Evolutionary conservation across 92 coral and sea anemone genomes (phyloP), one percentile per base, ranked within the genome.

Genomic region (Epizoanthus ramosus): DNA sequence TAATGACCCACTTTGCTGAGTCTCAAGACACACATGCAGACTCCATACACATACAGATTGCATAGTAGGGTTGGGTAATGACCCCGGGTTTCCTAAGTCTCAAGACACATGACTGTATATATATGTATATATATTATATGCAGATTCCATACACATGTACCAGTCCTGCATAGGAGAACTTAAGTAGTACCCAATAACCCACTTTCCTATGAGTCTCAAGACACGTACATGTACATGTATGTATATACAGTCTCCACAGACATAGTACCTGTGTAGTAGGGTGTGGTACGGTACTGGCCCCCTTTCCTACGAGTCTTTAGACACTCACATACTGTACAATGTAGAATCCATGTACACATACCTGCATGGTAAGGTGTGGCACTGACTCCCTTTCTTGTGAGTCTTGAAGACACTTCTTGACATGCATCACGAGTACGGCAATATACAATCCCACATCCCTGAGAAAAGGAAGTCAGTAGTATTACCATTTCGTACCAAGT

Each of bases 331-430:
- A 37, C 22, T 17, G 14, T 63, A 28, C 22, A 22, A 28, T 22
- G 24, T 12, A 18, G 75, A n/a, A 2, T 14, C 13, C 6, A 33
- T 28, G 31, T 19, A 19, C 21, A 73, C 82, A 9, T 63, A 96
- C 98, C 99, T 88, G 99, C 99, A 89, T 96, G 99, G 75, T 96
- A 96, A 0, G 99, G 97, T 57, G 95, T 94, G 1, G 99, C 90
- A 33, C 74, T 59, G 37, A 96, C 80, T 28, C 98, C 99, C 52
- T 87, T 96, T 28, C 92, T 88, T 73, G 84, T 58, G 65, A 96
- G 86, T 80, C 94, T 90, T 39, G 92, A 92, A 13, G 99, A 97
- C 61, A 96, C 93, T 73, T 96, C 98, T 71, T 94, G 91, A 73
- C 99, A 96, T 58, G 94, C 95, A 82, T 92, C 97, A 56, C 98